These are phyloP conservation scores for Temnothorax unifasciatus DNA, from an alignment of 2,888 invertebrate species.

Conservation along the genomic window DNA sequence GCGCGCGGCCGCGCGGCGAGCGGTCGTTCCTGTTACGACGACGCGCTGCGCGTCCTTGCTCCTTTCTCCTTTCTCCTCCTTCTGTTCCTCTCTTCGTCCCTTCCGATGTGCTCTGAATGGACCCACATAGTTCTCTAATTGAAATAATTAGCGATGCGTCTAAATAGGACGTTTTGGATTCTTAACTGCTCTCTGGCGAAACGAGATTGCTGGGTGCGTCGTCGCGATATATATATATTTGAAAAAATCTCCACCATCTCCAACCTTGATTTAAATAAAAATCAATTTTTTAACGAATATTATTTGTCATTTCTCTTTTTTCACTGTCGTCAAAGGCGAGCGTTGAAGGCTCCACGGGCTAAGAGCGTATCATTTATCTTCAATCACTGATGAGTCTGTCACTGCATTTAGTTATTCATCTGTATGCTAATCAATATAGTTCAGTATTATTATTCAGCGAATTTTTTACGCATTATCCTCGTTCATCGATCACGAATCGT, in stretches of 20 bases:
- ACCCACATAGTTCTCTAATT: slow-evolving; percentile 27
- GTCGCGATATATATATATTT: not conserved
- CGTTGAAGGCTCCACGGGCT: slow-evolving; percentile 2
- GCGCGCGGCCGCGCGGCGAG: slow-evolving; percentile 57
- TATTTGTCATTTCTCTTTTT: slow-evolving; percentile 3
- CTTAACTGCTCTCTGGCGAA: not conserved
- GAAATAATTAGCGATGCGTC: slow-evolving; percentile 24
- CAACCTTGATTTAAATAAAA: slow-evolving; percentile 19
- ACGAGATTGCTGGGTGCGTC: not conserved
- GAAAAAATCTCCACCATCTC: not conserved
- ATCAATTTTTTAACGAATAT: slow-evolving; percentile 12
- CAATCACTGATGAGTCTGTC: slow-evolving; percentile 36
- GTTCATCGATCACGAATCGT: slow-evolving; percentile 41
- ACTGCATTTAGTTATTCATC: slow-evolving; percentile 46
- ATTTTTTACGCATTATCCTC: slow-evolving; percentile 18
- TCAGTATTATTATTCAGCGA: slow-evolving; percentile 41
- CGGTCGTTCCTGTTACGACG: slow-evolving; percentile 37
- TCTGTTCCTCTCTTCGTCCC: slow-evolving; percentile 21
- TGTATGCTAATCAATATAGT: slow-evolving; percentile 49
- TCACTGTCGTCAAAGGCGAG: slow-evolving; percentile 17
- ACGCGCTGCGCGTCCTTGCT: slow-evolving; percentile 60
- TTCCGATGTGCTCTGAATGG: not conserved
- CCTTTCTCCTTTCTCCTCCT: slow-evolving; percentile 38
- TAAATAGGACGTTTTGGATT: not conserved
- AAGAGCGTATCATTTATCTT: slow-evolving; percentile 47